Evolutionary conservation across 1,140 invertebrate species (phyloP).

Genomic region (Orchestia grillus): DNA sequence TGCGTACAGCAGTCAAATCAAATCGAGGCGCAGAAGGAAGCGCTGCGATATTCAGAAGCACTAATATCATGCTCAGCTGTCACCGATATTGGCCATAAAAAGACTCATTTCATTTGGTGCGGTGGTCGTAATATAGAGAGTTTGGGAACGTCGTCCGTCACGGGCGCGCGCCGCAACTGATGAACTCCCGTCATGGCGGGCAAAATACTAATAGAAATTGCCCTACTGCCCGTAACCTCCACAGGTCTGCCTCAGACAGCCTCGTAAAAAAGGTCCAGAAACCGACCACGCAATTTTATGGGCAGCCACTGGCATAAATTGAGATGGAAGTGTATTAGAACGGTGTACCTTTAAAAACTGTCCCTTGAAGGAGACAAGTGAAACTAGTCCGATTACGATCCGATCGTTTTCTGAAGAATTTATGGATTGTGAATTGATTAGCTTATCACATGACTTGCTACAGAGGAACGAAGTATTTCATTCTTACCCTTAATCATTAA

Average conservation of each 20-base stretch:
- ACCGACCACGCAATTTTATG: background rate
- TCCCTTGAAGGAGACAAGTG: background rate
- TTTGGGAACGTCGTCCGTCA: background rate
- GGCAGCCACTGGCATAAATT: background rate
- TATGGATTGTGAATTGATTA: background rate
- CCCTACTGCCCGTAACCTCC: background rate
- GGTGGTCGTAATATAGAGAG: slow-evolving; percentile 26
- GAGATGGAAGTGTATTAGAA: background rate
- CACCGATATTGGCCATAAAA: slow-evolving; percentile 52
- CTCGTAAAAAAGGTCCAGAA: background rate
- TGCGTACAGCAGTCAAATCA: slow-evolving; percentile 6
- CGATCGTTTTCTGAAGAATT: background rate
- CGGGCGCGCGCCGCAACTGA: background rate
- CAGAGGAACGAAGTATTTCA: background rate
- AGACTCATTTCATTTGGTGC: slow-evolving; percentile 50
- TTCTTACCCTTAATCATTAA: background rate
- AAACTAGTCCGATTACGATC: background rate
- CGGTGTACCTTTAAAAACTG: background rate
- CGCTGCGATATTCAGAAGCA: slow-evolving; percentile 45
- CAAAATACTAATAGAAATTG: slow-evolving; percentile 10
- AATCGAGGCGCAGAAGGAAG: background rate
- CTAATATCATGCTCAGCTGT: slow-evolving; percentile 52
- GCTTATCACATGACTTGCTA: background rate
- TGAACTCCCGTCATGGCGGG: background rate
- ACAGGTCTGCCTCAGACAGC: background rate